These are phyloP conservation scores for Pseudomugil gertrudae DNA, from an alignment of 2,797 vertebrate genomes.

Conservation along the genomic window DNA sequence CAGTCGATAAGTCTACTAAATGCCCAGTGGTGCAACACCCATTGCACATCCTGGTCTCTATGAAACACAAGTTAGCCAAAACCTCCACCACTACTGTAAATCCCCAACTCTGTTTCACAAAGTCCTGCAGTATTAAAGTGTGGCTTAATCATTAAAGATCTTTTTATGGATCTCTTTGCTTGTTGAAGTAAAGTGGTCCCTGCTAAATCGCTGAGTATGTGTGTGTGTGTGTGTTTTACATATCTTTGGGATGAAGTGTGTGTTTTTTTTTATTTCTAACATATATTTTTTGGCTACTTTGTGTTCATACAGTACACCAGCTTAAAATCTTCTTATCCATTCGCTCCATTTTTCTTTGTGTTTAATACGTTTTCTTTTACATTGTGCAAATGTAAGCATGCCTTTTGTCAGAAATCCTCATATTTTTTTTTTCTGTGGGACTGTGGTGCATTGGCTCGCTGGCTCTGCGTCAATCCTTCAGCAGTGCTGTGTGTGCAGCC, in stretches of 20 bases:
- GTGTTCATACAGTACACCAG: background rate
- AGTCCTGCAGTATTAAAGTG: conserved; percentile 51
- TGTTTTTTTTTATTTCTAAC: background rate
- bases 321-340: conserved; percentile 2
- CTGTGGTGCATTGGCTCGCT: conserved; percentile 57
- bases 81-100: conserved; percentile 11
- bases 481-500: conserved; percentile 77
- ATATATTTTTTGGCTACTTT: background rate
- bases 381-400: conserved; percentile 18
- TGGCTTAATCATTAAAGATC: conserved; percentile 33
- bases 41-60: conserved; percentile 50
- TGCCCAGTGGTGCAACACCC: conserved; percentile 45
- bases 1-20: conserved; percentile 45
- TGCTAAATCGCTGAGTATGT: conserved; percentile 9
- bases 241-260: background rate
- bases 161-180: conserved; percentile 20
- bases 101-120: conserved; percentile 37
- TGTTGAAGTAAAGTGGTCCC: conserved; percentile 18
- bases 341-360: conserved; percentile 8
- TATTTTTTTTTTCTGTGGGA: conserved; percentile 42
- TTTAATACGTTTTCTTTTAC: conserved; percentile 20
- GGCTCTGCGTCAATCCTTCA: conserved; percentile 76
- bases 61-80: conserved; percentile 45
- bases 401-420: conserved; percentile 42
- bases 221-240: background rate